Evolutionary conservation across 2,113 vertebrate genomes (phyloP).

Genomic region (Myrmecobius fasciatus): DNA sequence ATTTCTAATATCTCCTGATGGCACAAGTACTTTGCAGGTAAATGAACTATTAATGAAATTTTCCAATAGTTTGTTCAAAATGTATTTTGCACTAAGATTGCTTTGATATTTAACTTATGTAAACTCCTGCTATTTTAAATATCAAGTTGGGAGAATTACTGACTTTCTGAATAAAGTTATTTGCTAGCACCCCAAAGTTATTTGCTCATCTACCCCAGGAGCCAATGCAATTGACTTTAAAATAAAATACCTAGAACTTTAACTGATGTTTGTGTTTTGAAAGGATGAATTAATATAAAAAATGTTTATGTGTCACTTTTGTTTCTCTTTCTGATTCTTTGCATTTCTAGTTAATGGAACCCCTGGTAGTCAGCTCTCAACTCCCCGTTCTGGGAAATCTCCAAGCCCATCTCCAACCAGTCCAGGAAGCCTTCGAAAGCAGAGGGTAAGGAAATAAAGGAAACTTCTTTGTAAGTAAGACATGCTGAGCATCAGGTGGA

Average conservation of each 20-base stretch:
- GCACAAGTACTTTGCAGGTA: background rate
- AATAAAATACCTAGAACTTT: background rate
- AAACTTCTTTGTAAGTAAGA: slow-evolving; percentile 60
- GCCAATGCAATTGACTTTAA: background rate
- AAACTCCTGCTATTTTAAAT: background rate
- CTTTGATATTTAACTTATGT: background rate
- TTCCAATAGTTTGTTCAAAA: slow-evolving; percentile 30
- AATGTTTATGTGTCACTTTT: background rate
- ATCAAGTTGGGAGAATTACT: background rate
- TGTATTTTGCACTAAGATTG: background rate
- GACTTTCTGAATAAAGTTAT: background rate
- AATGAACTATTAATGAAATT: slow-evolving; percentile 5
- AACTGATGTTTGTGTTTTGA: slow-evolving; percentile 12
- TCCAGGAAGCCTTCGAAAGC: slow-evolving; percentile 95
- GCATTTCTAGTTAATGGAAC: slow-evolving; percentile 93
- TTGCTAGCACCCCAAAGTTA: background rate
- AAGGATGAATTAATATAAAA: background rate
- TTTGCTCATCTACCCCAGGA: background rate
- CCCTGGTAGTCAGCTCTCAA: slow-evolving; percentile 97
- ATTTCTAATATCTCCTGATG: background rate
- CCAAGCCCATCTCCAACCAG: slow-evolving; percentile 97
- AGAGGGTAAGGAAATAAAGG: slow-evolving; percentile 90
- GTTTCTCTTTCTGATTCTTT: slow-evolving; percentile 71
- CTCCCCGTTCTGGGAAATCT: slow-evolving; percentile 97
- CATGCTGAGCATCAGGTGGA: slow-evolving; percentile 33